Evolutionary conservation across 2,888 invertebrate genomes (phyloP).

Genomic region (Crepidodera aurea): DNA sequence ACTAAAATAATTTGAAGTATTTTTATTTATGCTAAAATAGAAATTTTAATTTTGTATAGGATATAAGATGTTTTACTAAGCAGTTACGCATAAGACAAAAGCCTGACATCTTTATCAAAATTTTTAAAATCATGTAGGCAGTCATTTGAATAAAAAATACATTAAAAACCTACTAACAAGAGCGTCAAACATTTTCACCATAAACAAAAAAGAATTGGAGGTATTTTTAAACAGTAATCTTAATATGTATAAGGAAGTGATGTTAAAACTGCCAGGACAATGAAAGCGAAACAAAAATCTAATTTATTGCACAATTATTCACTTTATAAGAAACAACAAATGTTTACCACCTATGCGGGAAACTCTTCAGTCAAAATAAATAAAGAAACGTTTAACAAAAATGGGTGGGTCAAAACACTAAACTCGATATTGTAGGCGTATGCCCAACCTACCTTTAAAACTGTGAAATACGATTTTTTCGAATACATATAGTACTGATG

Average conservation of each 20-base stretch:
- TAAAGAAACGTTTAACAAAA: not conserved
- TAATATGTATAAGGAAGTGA: not conserved
- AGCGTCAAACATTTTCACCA: not conserved
- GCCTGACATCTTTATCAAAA: not conserved
- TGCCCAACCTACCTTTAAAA: not conserved
- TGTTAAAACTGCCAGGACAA: not conserved
- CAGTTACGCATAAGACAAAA: too few relatives aligned
- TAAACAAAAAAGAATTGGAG: not conserved
- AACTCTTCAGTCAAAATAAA: not conserved
- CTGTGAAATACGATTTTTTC: slow-evolving; percentile 1
- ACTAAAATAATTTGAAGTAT: too few relatives aligned
- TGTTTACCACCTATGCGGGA: not conserved
- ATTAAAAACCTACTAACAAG: not conserved
- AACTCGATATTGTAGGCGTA: not conserved
- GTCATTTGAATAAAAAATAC: not conserved
- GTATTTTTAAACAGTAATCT: not conserved
- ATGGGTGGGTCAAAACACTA: not conserved
- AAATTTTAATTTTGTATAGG: too few relatives aligned
- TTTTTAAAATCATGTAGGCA: not conserved
- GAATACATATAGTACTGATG: not conserved
- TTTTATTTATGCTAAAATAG: too few relatives aligned
- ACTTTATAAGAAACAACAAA: not conserved
- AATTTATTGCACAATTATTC: not conserved
- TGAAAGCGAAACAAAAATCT: not conserved
- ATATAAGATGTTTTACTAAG: too few relatives aligned